These are phyloP conservation scores for Chrysemys picta DNA, from an alignment of 2,113 vertebrate species.

Conservation along the genomic window DNA sequence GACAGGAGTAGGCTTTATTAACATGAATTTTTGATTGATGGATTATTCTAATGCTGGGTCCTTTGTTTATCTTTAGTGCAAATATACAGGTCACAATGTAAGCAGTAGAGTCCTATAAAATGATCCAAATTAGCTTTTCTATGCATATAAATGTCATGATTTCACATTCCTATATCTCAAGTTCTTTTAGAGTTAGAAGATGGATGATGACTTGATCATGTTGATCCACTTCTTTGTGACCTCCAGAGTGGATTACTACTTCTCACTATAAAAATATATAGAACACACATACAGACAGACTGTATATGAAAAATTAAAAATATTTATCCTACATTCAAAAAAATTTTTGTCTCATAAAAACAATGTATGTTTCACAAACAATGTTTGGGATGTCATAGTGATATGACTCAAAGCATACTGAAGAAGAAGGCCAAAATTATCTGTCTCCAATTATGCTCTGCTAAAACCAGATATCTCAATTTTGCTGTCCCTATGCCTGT, in stretches of 20 bases:
- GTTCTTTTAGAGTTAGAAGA: neutral
- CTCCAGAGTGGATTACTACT: neutral
- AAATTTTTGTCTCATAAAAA: neutral
- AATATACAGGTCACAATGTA: neutral
- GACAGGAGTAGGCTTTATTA: neutral
- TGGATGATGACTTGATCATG: neutral
- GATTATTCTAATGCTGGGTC: too few relatives aligned
- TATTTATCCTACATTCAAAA: neutral
- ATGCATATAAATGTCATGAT: neutral
- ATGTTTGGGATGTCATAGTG: neutral
- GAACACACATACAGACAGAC: neutral
- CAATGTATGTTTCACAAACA: accelerated
- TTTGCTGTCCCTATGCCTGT: neutral
- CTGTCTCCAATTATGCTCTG: neutral
- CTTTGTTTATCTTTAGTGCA: accelerated
- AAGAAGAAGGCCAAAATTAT: neutral
- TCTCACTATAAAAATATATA: neutral
- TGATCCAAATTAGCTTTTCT: neutral
- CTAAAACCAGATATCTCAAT: neutral
- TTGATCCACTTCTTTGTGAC: neutral
- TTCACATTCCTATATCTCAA: neutral
- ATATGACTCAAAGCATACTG: accelerated
- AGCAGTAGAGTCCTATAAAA: accelerated
- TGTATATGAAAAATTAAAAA: neutral
- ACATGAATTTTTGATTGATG: accelerated